Evolutionary conservation across 2,797 vertebrate species (phyloP).

Genomic region (Cuniculus paca): DNA sequence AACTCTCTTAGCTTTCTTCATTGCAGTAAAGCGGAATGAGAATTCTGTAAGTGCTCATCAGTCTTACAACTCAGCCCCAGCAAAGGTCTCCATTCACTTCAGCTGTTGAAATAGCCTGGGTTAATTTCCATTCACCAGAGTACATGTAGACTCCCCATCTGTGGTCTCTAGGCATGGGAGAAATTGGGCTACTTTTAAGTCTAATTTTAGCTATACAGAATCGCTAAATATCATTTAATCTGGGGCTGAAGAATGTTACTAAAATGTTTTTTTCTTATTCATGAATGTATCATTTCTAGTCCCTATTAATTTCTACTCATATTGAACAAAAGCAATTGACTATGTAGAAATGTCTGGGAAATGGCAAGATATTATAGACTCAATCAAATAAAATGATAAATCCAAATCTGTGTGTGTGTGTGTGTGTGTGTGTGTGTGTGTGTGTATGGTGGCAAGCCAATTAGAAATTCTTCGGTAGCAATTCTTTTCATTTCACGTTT

Average conservation of each 20-base stretch:
- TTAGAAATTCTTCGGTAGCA: slow-evolving; percentile 73
- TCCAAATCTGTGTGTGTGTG: background rate
- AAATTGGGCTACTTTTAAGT: slow-evolving; percentile 80
- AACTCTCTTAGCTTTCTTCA: slow-evolving; percentile 39
- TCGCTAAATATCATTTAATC: slow-evolving; percentile 77
- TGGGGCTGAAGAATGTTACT: slow-evolving; percentile 68
- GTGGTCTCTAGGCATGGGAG: slow-evolving; percentile 67
- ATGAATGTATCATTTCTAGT: slow-evolving; percentile 77
- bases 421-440: background rate
- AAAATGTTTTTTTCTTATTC: slow-evolving; percentile 82
- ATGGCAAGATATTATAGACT: slow-evolving; percentile 75
- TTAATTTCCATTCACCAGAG: slow-evolving; percentile 72
- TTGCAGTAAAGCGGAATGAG: slow-evolving; percentile 1
- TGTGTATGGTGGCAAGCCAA: background rate
- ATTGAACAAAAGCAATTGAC: slow-evolving; percentile 77
- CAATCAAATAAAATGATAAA: slow-evolving; percentile 67
- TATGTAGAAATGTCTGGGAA: slow-evolving; percentile 76
- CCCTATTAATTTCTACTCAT: slow-evolving; percentile 74
- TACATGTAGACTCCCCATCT: slow-evolving; percentile 14
- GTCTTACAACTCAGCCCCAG: fast-evolving
- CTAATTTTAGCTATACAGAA: slow-evolving; percentile 72
- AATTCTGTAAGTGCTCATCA: slow-evolving; percentile 58
- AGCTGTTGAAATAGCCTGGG: slow-evolving; percentile 55
- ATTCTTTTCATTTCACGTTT: slow-evolving; percentile 44
- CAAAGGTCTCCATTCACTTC: slow-evolving; percentile 66